A percentile compares a stretch with the other conserved stretches of the same genome.
phyloP scores from a whole-genome alignment of 1,140 invertebrate species.

The Microplitis demolitor region DNA sequence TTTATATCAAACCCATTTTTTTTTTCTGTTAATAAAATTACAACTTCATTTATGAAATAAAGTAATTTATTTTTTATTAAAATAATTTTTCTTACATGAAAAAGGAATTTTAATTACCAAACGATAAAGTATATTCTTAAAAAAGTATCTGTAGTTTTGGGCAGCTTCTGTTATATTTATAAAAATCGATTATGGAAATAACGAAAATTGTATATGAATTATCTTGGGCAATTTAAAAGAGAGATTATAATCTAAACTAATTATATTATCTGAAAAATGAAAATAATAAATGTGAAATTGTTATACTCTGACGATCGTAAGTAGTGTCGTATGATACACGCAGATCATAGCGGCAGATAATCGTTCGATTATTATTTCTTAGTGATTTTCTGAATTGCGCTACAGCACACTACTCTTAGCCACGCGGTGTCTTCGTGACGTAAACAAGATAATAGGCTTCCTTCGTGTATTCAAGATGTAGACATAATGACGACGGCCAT shows the following conservation, averaged over 20 bases:
- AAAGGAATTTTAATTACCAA: no score
- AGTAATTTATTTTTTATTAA: no score
- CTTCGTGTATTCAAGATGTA: slow-evolving; percentile 46
- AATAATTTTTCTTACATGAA: no score
- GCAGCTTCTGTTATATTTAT: no score
- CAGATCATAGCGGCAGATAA: slow-evolving; percentile 14
- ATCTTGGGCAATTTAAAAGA: background rate
- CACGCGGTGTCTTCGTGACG: slow-evolving; percentile 52
- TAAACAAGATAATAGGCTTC: slow-evolving; percentile 53
- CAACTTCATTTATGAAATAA: no score
- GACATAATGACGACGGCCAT: slow-evolving; percentile 51
- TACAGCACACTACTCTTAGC: slow-evolving; percentile 25
- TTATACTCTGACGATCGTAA: background rate
- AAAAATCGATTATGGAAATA: background rate
- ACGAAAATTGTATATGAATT: background rate
- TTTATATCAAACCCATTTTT: no score
- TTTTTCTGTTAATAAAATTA: no score
- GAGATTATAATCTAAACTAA: background rate
- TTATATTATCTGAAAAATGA: background rate
- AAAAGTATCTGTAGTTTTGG: background rate
- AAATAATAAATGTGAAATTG: slow-evolving; percentile 7
- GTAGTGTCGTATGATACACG: slow-evolving; percentile 10
- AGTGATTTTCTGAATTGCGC: slow-evolving; percentile 56
- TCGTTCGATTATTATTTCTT: slow-evolving; percentile 51
- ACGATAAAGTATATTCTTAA: background rate